Base-by-base conservation (phyloP, 2,113 vertebrate species). In the Cisticola juncidis region DNA sequence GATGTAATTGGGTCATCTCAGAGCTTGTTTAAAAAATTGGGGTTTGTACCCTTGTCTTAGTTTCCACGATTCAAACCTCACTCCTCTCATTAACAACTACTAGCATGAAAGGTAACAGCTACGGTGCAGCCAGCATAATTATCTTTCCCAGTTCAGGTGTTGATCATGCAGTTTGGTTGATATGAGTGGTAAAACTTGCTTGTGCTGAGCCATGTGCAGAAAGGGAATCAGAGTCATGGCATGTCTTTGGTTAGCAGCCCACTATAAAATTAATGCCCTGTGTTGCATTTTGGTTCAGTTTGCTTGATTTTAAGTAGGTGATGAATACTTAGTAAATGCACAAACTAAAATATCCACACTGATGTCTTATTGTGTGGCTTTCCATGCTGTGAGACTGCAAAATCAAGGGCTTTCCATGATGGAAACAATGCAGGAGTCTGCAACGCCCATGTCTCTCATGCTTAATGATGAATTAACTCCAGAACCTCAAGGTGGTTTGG, bases 401-500 rank as follows among this genome's bases (percentile, higher is more conserved):
- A 94, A 81, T 69, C 66, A 24, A 71, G 13, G 70, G 54, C 58
- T 91, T 95, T 95, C 74, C 87, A 70, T 0, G 2, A 29, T 86
- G 81, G 93, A 96, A 95, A 96, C 78, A 94, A 89, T 69, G 31
- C 33, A 91, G 38, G 80, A 89, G 19, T 77, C 91, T 90, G 74
- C 81, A 91, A 53, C 0, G 0, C 62, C 74, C 26, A 1, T 80
- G 71, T 94, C 74, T 85, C 62, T 87, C 47, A 36, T 70, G 35
- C 26, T 82, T 76, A 82, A 82, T 82, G 50, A 87, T 58, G 90
- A 94, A 95, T 94, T 94, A 94, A 70, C 79, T 92, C 90, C 95
- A 93, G 91, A 94, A 93, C 74, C 68, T 80, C 62, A 86, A 90
- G 79, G 90, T 94, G 87, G 84, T 91, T 96, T 95, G 93, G 90